Evolutionary conservation across 2,113 vertebrate genomes (phyloP).

Genomic region (Bolborhynchus lineola): DNA sequence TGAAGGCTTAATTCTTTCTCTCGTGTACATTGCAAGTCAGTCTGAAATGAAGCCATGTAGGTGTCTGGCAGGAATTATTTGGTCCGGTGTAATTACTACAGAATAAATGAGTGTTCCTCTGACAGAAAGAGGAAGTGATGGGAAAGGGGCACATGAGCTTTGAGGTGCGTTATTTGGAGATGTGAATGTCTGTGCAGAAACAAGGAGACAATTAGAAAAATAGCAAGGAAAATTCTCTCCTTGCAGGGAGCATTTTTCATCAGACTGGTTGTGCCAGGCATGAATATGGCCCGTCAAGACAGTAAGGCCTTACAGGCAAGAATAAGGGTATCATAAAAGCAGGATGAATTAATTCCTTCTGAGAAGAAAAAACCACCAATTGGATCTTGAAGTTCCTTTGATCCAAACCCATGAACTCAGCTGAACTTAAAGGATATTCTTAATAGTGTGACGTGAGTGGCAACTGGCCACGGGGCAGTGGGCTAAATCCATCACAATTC

Average conservation of each 20-base stretch:
- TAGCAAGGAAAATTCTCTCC: not conserved
- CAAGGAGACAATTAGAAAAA: not conserved
- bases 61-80: not conserved
- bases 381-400: not conserved
- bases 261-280: not conserved
- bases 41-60: not conserved
- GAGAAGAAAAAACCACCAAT: not conserved
- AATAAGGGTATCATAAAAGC: not conserved
- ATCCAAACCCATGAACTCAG: not conserved
- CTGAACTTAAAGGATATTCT: not conserved
- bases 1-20: not conserved
- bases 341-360: conserved; percentile 5
- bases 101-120: not conserved
- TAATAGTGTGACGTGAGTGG: not conserved
- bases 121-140: not conserved
- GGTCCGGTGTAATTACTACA: not conserved
- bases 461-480: not conserved
- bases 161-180: not conserved
- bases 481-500: not conserved
- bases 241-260: not conserved
- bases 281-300: not conserved
- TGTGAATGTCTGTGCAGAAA: not conserved
- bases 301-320: conserved; percentile 4
- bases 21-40: not conserved
- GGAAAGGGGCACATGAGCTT: not conserved